These are phyloP conservation scores for Casuarius casuarius DNA, from an alignment of 2,113 vertebrate species.

Conservation along the genomic window DNA sequence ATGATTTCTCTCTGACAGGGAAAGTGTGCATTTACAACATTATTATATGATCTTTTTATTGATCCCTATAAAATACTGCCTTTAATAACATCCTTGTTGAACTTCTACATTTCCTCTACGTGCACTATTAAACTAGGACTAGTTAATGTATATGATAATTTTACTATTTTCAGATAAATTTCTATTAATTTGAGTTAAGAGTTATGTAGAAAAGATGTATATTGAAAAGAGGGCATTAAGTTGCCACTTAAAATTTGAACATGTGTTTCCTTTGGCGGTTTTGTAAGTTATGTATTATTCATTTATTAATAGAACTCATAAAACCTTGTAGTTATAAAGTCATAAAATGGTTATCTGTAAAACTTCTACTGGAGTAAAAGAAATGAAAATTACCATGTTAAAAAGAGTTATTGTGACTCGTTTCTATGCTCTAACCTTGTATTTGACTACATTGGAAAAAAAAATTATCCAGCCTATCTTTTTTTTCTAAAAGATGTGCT, in stretches of 20 bases:
- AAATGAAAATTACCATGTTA: background rate
- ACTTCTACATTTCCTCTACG: background rate
- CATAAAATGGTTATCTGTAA: background rate
- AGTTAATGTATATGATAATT: background rate
- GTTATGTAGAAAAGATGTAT: background rate
- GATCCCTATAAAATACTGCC: background rate
- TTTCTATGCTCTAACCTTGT: background rate
- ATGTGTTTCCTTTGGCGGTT: background rate
- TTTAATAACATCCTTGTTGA: background rate
- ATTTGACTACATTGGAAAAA: background rate
- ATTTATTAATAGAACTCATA: background rate
- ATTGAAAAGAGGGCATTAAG: background rate
- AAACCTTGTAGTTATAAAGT: background rate
- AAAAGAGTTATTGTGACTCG: background rate
- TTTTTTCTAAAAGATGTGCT: background rate
- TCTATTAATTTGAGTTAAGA: background rate
- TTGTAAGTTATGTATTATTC: background rate
- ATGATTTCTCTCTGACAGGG: background rate
- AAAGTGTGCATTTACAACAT: background rate
- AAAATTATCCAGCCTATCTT: background rate
- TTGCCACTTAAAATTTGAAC: background rate
- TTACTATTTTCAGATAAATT: background rate
- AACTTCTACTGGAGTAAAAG: background rate
- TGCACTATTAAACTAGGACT: background rate
- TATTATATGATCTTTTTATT: background rate